Conservation (phyloP, 2,888 invertebrate genomes). For the Choreutis nemorana region DNA sequence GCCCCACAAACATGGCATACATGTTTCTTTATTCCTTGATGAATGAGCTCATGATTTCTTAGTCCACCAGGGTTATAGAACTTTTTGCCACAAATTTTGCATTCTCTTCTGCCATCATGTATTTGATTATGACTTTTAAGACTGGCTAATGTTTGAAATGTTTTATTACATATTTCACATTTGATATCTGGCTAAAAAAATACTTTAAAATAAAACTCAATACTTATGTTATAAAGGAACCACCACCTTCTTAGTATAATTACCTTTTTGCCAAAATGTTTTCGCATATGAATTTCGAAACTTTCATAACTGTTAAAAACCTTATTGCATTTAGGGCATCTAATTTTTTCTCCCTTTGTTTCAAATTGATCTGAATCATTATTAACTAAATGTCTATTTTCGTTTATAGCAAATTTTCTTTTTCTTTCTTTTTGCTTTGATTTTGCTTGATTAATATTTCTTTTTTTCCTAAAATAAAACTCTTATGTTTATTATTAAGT, state of each 20-base stretch:
- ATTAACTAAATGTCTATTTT: no score
- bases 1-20: slow-evolving; percentile 75
- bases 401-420: no score
- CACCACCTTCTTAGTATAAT: no score
- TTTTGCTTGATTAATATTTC: slow-evolving; percentile 21
- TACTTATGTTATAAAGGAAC: no score
- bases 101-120: slow-evolving; percentile 68
- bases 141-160: slow-evolving; percentile 64
- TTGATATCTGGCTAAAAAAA: slow-evolving; percentile 60
- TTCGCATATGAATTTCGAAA: slow-evolving; percentile 57
- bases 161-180: slow-evolving; percentile 50
- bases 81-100: slow-evolving; percentile 68
- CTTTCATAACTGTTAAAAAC: slow-evolving; percentile 59
- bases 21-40: slow-evolving; percentile 73
- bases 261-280: slow-evolving; percentile 61
- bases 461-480: slow-evolving; percentile 17
- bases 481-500: background rate
- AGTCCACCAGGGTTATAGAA: slow-evolving; percentile 73
- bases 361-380: no score
- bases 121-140: slow-evolving; percentile 68
- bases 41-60: slow-evolving; percentile 75
- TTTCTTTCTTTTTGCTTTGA: slow-evolving; percentile 18
- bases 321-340: slow-evolving; percentile 56
- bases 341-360: slow-evolving; percentile 43
- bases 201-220: no score